These are phyloP conservation scores for Glaucomys volans DNA, from an alignment of 2,113 vertebrate species.

Conservation along the genomic window DNA sequence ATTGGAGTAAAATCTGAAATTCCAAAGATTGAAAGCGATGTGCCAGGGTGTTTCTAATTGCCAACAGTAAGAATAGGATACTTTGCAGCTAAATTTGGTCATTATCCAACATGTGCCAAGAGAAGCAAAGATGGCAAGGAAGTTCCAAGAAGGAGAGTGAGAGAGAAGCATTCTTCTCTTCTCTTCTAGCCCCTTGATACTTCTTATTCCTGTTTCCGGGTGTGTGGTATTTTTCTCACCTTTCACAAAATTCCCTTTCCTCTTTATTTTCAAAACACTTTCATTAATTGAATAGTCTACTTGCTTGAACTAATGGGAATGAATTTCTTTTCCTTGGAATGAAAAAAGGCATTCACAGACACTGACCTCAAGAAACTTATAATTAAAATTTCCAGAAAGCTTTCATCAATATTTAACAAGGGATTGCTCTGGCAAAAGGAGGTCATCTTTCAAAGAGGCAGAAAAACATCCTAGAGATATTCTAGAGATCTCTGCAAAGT, in stretches of 20 bases:
- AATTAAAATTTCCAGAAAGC: conserved; percentile 67
- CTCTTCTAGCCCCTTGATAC: background rate
- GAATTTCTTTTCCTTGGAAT: conserved; percentile 17
- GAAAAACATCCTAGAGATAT: background rate
- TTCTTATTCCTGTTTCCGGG: background rate
- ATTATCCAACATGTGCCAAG: background rate
- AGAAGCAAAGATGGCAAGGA: background rate
- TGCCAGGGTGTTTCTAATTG: background rate
- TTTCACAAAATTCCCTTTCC: background rate
- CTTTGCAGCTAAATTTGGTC: background rate
- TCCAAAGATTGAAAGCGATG: background rate
- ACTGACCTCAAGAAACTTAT: conserved; percentile 40
- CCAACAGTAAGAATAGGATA: background rate
- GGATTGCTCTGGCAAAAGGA: background rate
- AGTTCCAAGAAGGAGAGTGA: background rate
- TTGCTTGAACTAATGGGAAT: background rate
- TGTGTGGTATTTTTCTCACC: background rate
- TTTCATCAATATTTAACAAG: conserved; percentile 55
- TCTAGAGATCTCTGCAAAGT: background rate
- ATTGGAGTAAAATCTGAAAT: background rate
- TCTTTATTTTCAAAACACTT: background rate
- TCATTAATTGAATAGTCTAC: background rate
- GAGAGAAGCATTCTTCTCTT: background rate
- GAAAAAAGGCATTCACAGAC: background rate
- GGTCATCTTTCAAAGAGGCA: background rate